phyloP scores from a whole-genome alignment of 2,113 vertebrate species.

The Crotalus viridis region DNA sequence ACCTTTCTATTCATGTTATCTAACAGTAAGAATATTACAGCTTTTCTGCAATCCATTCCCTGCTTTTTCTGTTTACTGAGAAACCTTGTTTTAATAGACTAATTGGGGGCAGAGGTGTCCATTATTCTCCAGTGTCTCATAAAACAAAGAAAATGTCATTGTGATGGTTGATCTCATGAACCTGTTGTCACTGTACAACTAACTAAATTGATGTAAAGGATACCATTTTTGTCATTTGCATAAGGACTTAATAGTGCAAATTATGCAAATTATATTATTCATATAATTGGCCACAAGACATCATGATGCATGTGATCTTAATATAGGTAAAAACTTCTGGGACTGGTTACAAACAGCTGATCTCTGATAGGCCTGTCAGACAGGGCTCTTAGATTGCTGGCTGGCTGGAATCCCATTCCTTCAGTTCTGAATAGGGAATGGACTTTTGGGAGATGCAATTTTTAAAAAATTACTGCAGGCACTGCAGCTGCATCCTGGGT shows the following conservation, averaged over 20 bases:
- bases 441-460: not conserved
- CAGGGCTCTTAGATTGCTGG: not conserved
- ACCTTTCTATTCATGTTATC: not conserved
- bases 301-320: not conserved
- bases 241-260: not conserved
- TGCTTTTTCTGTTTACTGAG: not conserved
- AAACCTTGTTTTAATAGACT: not conserved
- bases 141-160: not conserved
- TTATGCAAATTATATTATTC: not conserved
- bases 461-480: not conserved
- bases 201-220: not conserved
- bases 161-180: not conserved
- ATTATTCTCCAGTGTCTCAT: not conserved
- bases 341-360: not conserved
- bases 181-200: not conserved
- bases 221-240: not conserved
- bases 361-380: not conserved
- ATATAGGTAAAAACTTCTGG: not conserved
- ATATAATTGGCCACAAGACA: not conserved
- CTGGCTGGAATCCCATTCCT: not conserved
- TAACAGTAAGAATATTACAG: not conserved
- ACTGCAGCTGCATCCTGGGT: not conserved
- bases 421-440: not conserved
- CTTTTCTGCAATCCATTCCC: not conserved
- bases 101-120: not conserved